These are phyloP conservation scores for Caenorhabditis sp. DNA, from an alignment of 2,888 invertebrate species.

Conservation along the genomic window DNA sequence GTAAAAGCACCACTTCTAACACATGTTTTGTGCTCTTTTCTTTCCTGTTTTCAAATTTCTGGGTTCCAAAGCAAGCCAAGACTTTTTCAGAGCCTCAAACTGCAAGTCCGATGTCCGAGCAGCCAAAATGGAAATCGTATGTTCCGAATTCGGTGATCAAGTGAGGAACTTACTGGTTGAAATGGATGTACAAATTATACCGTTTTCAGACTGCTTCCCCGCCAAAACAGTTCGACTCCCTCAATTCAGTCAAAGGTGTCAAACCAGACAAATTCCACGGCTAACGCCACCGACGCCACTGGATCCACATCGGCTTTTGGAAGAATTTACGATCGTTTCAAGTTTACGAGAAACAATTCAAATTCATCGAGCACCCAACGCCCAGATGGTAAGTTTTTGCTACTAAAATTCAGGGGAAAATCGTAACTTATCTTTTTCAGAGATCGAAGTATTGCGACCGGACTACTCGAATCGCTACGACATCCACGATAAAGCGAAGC, in stretches of 20 bases:
- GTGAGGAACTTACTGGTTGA: not conserved
- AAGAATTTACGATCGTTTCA: conserved; percentile 40
- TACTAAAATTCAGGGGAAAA: not conserved
- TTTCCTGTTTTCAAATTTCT: conserved; percentile 1
- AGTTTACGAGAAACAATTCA: conserved; percentile 41
- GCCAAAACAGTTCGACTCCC: conserved; percentile 38
- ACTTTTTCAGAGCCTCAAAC: conserved; percentile 3
- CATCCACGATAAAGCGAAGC: conserved; percentile 56
- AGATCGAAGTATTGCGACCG: conserved; percentile 62
- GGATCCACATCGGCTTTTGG: conserved; percentile 43
- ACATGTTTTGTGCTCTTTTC: too few species aligned
- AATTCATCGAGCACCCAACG: conserved; percentile 20
- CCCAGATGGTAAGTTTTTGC: conserved; percentile 15
- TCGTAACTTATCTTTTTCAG: conserved; percentile 47
- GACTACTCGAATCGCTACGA: conserved; percentile 69
- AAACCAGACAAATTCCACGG: too few species aligned
- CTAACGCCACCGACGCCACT: conserved; percentile 6
- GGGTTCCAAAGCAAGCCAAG: not conserved
- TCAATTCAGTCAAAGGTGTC: conserved; percentile 43
- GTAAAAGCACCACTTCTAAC: too few species aligned
- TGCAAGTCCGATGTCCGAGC: conserved; percentile 10
- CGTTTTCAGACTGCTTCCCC: conserved; percentile 34
- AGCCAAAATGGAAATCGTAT: conserved; percentile 50
- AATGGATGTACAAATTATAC: not conserved
- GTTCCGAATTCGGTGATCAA: conserved; percentile 45